Evolutionary conservation across 1,140 invertebrate species (phyloP).

Genomic region (Lerema accius): DNA sequence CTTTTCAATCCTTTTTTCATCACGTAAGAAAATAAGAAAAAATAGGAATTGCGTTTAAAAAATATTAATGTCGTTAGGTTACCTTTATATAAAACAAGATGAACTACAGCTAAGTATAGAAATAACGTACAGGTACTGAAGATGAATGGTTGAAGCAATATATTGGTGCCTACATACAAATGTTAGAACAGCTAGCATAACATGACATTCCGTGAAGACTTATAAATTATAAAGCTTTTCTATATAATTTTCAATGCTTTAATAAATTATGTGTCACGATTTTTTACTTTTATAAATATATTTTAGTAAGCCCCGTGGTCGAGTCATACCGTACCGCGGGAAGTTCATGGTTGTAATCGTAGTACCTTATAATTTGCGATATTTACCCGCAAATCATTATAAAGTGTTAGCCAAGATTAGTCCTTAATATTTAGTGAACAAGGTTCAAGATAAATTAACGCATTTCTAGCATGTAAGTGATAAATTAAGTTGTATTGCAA

Average conservation of each 20-base stretch:
- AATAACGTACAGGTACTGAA: too few species aligned
- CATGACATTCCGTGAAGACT: conserved; percentile 29
- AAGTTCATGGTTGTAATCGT: background rate
- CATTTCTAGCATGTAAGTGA: conserved; percentile 37
- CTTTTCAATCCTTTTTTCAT: too few species aligned
- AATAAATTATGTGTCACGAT: conserved; percentile 23
- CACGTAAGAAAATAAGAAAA: too few species aligned
- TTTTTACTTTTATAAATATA: conserved; percentile 22
- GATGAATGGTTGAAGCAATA: background rate
- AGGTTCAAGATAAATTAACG: conserved; percentile 31
- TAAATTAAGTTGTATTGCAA: conserved; percentile 49
- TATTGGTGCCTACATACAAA: background rate
- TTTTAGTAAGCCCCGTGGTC: background rate
- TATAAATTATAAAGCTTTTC: conserved; percentile 2
- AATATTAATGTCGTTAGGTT: too few species aligned
- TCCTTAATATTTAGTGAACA: conserved; percentile 7
- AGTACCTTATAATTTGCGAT: background rate
- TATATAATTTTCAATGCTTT: conserved; percentile 16
- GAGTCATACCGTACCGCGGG: background rate
- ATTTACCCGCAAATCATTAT: background rate
- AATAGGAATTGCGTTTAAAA: too few species aligned
- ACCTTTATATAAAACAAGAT: too few species aligned
- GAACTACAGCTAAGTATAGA: too few species aligned
- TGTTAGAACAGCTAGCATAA: background rate
- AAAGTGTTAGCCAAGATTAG: conserved; percentile 2